A percentile compares a stretch with the other conserved stretches of the same genome.
These are phyloP conservation scores for Drosophila bocqueti DNA, from an alignment of 1,140 invertebrate species.

Conservation along the genomic window DNA sequence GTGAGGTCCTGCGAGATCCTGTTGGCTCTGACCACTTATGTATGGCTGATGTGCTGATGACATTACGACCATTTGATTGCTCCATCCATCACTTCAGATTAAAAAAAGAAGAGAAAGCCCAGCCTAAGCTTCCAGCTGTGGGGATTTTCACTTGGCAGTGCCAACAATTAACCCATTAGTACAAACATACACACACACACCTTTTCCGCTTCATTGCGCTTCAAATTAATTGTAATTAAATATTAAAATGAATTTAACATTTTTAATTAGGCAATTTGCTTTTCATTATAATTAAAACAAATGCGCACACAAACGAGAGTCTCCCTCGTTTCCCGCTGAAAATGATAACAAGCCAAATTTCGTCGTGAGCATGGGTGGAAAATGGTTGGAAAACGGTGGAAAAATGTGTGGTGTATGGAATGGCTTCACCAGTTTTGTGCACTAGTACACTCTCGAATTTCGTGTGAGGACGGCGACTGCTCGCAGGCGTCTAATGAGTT, in stretches of 20 bases:
- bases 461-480: neutral
- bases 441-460: conserved; percentile 30
- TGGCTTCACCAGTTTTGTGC: conserved; percentile 37
- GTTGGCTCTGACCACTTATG: conserved; percentile 47
- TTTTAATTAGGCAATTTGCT: conserved; percentile 79
- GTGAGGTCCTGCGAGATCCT: conserved; percentile 24
- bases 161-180: conserved; percentile 61
- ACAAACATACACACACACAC: neutral
- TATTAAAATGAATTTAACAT: conserved; percentile 79
- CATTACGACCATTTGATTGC: conserved; percentile 80
- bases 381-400: neutral
- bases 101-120: neutral
- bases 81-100: conserved; percentile 39
- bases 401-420: neutral
- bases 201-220: conserved; percentile 18
- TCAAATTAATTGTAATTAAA: conserved; percentile 79
- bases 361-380: conserved; percentile 10
- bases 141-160: conserved; percentile 12
- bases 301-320: conserved; percentile 40
- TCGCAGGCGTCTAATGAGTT: conserved; percentile 66
- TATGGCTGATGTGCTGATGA: conserved; percentile 70
- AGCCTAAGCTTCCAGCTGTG: neutral
- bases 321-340: neutral
- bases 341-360: conserved; percentile 59
- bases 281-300: conserved; percentile 82